Evolutionary conservation across 1,140 invertebrate species (phyloP).

Genomic region (Dendrolimus punctatus): DNA sequence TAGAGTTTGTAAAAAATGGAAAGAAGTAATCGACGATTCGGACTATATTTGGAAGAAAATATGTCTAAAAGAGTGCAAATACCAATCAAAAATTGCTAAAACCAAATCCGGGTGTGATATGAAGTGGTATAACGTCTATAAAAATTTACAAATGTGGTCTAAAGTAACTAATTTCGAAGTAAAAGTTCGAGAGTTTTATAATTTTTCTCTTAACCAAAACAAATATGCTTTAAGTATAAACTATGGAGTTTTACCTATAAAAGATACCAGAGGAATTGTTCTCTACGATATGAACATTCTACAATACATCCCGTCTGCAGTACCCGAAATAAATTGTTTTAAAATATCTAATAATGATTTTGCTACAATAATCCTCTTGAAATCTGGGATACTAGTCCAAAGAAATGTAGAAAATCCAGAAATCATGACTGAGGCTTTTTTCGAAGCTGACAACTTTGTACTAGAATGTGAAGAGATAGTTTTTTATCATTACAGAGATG

Average conservation of each 20-base stretch:
- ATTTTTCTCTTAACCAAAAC: conserved; percentile 43
- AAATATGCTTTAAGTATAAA: conserved; percentile 39
- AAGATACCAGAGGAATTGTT: conserved; percentile 38
- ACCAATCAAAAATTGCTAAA: conserved; percentile 47
- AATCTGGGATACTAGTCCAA: conserved; percentile 36
- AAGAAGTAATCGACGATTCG: conserved; percentile 35
- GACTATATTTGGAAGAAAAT: conserved; percentile 45
- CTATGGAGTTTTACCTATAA: conserved; percentile 43
- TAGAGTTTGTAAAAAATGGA: conserved; percentile 49
- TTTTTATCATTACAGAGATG: conserved; percentile 40
- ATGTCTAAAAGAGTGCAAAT: conserved; percentile 41
- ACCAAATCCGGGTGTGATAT: conserved; percentile 39
- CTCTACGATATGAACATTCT: conserved; percentile 43
- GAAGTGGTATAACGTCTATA: conserved; percentile 51
- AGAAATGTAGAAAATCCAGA: conserved; percentile 28
- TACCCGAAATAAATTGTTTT: conserved; percentile 39
- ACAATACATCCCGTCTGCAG: conserved; percentile 45
- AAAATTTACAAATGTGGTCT: conserved; percentile 43
- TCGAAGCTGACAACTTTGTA: conserved; percentile 47
- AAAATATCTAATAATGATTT: conserved; percentile 47
- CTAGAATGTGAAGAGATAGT: conserved; percentile 29
- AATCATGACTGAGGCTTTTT: conserved; percentile 29
- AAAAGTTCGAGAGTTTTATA: conserved; percentile 44
- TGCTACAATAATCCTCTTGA: conserved; percentile 35
- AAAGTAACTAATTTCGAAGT: conserved; percentile 28